Percentiles rank a stretch among this genome's conserved stretches.
Evolutionary conservation across 64 coral and sea anemone genomes (phyloP).

Genomic region (Hydrozoanthus tunicans): DNA sequence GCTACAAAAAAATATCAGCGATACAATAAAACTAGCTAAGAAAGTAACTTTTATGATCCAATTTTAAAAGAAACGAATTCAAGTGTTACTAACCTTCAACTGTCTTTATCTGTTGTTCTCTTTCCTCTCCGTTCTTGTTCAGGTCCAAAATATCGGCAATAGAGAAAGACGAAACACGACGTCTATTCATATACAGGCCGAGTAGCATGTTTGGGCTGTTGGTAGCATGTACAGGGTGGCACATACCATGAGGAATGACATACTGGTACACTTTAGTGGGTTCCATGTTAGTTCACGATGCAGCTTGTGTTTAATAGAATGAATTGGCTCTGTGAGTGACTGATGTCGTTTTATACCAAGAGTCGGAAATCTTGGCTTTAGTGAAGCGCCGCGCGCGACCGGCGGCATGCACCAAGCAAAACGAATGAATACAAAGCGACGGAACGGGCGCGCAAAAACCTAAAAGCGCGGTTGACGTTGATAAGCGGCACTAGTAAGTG

Average conservation of each 20-base stretch:
- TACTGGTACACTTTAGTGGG: slow-evolving; percentile 36
- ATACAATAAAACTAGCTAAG: too few species aligned
- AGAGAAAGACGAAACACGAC: neutral
- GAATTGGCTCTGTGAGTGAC: neutral
- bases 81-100: slow-evolving; percentile 13
- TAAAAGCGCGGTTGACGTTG: too few species aligned
- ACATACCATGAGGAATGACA: neutral
- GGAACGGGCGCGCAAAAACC: neutral
- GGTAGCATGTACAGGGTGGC: neutral
- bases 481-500: too few species aligned
- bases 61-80: too few species aligned
- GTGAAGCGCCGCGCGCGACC: neutral
- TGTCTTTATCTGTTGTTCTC: neutral
- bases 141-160: slow-evolving; percentile 38
- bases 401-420: neutral
- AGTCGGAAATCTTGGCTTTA: neutral
- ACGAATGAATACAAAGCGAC: neutral
- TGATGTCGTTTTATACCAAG: neutral
- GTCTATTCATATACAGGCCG: neutral
- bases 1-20: too few species aligned
- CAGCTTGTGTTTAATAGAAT: neutral
- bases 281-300: slow-evolving; percentile 14
- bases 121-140: neutral
- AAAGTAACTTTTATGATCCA: too few species aligned
- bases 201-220: neutral